Percentiles rank a stretch among this genome's conserved stretches.
Evolutionary conservation across 1,140 invertebrate genomes (phyloP).

Genomic region (Drosophila simulans): DNA sequence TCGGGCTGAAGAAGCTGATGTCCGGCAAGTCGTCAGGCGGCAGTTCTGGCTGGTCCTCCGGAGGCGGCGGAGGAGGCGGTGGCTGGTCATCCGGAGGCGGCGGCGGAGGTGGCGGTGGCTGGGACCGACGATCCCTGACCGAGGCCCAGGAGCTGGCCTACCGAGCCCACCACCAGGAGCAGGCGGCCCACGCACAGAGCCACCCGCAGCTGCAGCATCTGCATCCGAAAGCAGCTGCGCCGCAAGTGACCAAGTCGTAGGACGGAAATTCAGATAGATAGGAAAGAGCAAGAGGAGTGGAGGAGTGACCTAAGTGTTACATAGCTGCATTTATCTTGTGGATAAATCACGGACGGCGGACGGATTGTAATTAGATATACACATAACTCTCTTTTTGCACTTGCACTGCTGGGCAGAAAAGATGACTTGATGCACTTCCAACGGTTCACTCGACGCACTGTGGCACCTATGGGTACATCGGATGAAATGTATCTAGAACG

Average conservation of each 20-base stretch:
- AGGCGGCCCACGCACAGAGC: slow-evolving; percentile 24
- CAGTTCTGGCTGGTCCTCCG: slow-evolving; percentile 86
- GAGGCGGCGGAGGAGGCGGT: slow-evolving; percentile 86
- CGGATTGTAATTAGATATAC: slow-evolving; percentile 77
- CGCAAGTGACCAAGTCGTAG: slow-evolving; percentile 65
- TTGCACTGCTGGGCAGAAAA: slow-evolving; percentile 47
- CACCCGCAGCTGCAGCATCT: slow-evolving; percentile 46
- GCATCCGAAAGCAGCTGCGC: slow-evolving; percentile 44
- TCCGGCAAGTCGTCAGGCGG: slow-evolving; percentile 87
- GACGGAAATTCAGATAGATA: neutral
- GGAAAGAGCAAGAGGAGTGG: slow-evolving; percentile 1
- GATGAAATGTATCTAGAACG: slow-evolving; percentile 71
- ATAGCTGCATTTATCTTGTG: slow-evolving; percentile 78
- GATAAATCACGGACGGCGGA: slow-evolving; percentile 57
- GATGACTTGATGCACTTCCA: slow-evolving; percentile 63
- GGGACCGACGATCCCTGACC: slow-evolving; percentile 85
- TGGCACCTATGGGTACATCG: slow-evolving; percentile 71
- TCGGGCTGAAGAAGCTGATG: slow-evolving; percentile 91
- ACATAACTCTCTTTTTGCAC: slow-evolving; percentile 45
- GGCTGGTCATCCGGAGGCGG: slow-evolving; percentile 87
- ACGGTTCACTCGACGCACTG: slow-evolving; percentile 68
- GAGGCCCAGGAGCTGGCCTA: slow-evolving; percentile 89
- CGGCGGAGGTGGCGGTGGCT: slow-evolving; percentile 80
- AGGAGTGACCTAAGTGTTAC: slow-evolving; percentile 40
- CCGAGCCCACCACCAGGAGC: slow-evolving; percentile 85